Conservation (phyloP, 2,888 invertebrate genomes). For the Deilephila porcellus region DNA sequence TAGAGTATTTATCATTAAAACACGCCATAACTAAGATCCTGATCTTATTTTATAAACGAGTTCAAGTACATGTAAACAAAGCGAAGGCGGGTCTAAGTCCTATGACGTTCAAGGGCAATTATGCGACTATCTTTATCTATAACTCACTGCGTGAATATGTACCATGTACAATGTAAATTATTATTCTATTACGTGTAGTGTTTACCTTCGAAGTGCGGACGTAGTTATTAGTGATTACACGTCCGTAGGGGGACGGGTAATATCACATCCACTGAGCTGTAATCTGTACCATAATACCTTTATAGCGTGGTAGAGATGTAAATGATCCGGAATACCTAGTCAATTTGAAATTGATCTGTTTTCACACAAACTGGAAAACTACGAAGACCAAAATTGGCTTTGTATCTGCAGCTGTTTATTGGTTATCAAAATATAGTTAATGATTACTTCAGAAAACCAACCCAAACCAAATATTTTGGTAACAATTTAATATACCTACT, state of each 20-base stretch:
- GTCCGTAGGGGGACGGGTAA: slow-evolving; percentile 21
- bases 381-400: too few species aligned
- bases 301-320: too few species aligned
- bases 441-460: too few species aligned
- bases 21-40: not conserved
- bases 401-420: too few species aligned
- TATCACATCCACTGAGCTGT: not conserved
- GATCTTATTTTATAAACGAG: not conserved
- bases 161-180: slow-evolving; percentile 15
- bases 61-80: not conserved
- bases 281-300: not conserved
- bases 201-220: slow-evolving; percentile 22
- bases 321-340: too few species aligned
- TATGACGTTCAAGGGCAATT: not conserved
- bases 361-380: too few species aligned
- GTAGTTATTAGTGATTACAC: slow-evolving; percentile 26
- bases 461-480: too few species aligned
- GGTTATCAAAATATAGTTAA: too few species aligned
- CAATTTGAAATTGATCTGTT: too few species aligned
- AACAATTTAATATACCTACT: too few species aligned
- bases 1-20: too few species aligned
- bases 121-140: not conserved
- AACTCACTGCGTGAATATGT: slow-evolving; percentile 7
- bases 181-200: slow-evolving; percentile 20
- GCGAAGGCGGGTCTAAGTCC: not conserved